Base-by-base conservation (phyloP, 2,888 invertebrate species). In the Hypsopygia costalis region DNA sequence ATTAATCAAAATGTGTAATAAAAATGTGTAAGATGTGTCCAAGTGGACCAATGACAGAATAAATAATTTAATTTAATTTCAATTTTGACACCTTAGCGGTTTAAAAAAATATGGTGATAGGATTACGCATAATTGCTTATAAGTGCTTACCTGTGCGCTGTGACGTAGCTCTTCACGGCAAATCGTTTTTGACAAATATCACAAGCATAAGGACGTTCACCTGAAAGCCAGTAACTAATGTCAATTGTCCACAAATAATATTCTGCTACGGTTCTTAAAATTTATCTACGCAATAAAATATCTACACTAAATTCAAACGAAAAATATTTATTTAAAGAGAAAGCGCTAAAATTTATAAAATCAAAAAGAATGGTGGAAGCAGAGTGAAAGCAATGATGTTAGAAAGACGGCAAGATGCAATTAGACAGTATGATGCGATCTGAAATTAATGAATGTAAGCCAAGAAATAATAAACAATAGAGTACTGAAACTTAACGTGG, bases 141-240 rank as follows among this genome's bases (percentile, higher is more conserved):
- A n/a, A n/a, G n/a, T n/a, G n/a, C n/a, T n/a, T 35, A 91, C 91
- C 91, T 92, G 74, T 95, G 95, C 34, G 95, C 94, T 50, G 93
- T 93, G 43, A 95, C 93, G 64, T 95, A 95, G 67, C 94, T 94
- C 78, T 94, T 94, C 49, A 94, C 94, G 30, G 94, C 94, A 74
- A 94, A 95, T 60, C 93, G 91, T 81, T 94, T 94, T 69, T 93
- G 91, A 77, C 95, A 95, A 60, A 94, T 92, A 81, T 94, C 93
- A 85, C 94, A 95, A 52, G 93, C 92, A 65, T 94, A 95, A 27
- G 94, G 95, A 46, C 94, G 90, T 77, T 94, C 93, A 56, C 94
- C 94, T 91, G 75, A 55, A 78, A 80, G 8, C 1, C 16, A 9
- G 11, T 6, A 1, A 16, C n/a, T 16, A 11, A 7, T 20, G 6